Base-by-base conservation (phyloP, 2,113 vertebrate species). In the Grallaria varia region DNA sequence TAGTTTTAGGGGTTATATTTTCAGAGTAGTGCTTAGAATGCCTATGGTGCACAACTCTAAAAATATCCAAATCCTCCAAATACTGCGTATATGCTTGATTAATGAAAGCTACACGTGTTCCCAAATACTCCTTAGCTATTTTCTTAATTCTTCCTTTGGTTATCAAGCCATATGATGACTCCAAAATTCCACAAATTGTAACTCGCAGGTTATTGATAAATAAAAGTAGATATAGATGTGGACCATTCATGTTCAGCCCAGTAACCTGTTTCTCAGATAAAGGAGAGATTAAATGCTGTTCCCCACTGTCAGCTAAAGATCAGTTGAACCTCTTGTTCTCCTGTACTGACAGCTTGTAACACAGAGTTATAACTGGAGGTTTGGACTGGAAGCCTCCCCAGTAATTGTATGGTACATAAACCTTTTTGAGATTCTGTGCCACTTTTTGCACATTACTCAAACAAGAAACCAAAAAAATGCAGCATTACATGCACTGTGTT, bases 1-100 rank as follows among this genome's bases (percentile, higher is more conserved):
- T 77, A 58, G 16, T 25, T 90, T 82, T 49, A 83, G 28, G 14
- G 33, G 25, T 53, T 83, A 4, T 42, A 35, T 74, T 80, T 92
- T 85, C 79, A 77, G 9, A 69, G n/a, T 1, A 92, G 30, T 55
- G 44, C 31, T 62, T 24, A 60, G 25, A 90, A 86, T 39, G 20
- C 15, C 62, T 44, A 47, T 0, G 0, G 33, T 33, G 22, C 17
- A 37, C n/a, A 66, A 59, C 16, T 58, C 50, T 27, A 58, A 45
- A 74, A 81, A 64, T 15, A 85, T 2, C 14, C 24, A 87, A 60
- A 82, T 87, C 31, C 56, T 78, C 44, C 39, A 93, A 82, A 82
- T 25, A 37, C 24, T 28, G 4, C 15, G 77, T 28, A 58, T 45
- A 42, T n/a, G 12, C 23, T 44, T 69, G 53, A 86, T 42, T 56